phyloP scores from a whole-genome alignment of 30 jellyfish, hydroid and myxozoan genomes.

The Pelagia noctiluca region DNA sequence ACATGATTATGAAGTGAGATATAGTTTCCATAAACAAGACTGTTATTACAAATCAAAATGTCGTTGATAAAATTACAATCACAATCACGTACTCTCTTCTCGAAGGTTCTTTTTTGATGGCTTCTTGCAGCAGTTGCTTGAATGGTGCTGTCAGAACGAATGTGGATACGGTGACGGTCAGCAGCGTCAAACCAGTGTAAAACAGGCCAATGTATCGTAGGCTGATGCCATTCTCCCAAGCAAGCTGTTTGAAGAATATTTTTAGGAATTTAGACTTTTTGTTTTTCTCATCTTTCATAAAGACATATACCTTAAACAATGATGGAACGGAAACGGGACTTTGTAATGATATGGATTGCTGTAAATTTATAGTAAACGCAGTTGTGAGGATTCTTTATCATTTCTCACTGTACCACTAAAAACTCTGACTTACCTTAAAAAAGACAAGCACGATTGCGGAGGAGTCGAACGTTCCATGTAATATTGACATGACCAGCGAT shows the following conservation, averaged over 20 bases:
- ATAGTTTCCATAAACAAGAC: no score
- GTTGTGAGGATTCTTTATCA: background rate
- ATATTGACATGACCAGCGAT: constrained; percentile 45
- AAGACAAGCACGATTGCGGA: constrained; percentile 66
- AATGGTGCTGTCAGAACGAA: constrained; percentile 73
- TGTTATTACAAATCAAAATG: no score
- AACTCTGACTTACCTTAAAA: constrained; percentile 45
- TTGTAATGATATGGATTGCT: no score
- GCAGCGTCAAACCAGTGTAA: constrained; percentile 60
- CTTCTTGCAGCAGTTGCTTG: constrained; percentile 22
- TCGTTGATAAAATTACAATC: no score
- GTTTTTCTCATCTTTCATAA: no score
- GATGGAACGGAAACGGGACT: no score
- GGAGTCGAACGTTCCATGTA: constrained; percentile 74
- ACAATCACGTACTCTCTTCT: no score
- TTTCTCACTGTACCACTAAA: background rate
- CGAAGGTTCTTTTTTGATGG: no score
- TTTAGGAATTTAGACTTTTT: background rate
- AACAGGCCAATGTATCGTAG: constrained; percentile 61
- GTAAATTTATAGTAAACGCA: no score
- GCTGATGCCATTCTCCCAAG: constrained; percentile 74
- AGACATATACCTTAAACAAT: no score
- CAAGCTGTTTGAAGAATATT: constrained; percentile 41
- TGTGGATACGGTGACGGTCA: constrained; percentile 45
- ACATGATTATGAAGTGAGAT: no score